Percentiles rank a stretch among this genome's conserved stretches.
These are phyloP conservation scores for Nansenia antarctica DNA, from an alignment of 2,113 vertebrate genomes.

Conservation along the genomic window DNA sequence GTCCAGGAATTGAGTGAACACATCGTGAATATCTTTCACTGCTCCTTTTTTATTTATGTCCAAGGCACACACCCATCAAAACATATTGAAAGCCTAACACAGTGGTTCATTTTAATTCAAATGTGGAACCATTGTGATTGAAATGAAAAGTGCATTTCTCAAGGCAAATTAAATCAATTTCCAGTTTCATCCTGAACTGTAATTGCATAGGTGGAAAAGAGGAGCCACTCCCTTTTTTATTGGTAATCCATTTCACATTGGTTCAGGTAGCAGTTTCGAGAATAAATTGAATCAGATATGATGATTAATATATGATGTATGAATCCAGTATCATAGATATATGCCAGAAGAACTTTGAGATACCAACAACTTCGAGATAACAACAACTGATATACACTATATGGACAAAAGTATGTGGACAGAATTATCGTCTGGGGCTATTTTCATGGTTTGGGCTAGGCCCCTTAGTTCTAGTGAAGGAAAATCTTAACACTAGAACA, in stretches of 20 bases:
- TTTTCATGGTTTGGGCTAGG: too few species aligned
- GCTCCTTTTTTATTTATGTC: slow-evolving; percentile 9
- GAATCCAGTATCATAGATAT: not conserved
- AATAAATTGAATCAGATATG: not conserved
- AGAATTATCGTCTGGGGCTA: too few species aligned
- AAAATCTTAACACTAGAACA: too few species aligned
- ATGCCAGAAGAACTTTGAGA: slow-evolving; percentile 17
- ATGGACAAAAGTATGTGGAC: too few species aligned
- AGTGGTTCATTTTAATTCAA: not conserved
- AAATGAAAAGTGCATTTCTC: too few species aligned
- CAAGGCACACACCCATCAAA: not conserved
- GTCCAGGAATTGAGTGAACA: slow-evolving; percentile 12
- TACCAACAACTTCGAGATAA: not conserved
- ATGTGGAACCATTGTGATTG: too few species aligned
- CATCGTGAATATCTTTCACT: not conserved
- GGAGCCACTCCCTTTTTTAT: too few species aligned
- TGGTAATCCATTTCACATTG: not conserved
- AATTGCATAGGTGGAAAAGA: too few species aligned
- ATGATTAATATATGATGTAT: not conserved
- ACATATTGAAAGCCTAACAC: not conserved
- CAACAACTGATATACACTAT: slow-evolving; percentile 16
- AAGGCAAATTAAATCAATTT: too few species aligned
- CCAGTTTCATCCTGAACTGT: too few species aligned
- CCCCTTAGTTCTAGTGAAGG: too few species aligned
- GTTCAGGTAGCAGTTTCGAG: not conserved